Evolutionary conservation across 2,113 vertebrate genomes (phyloP), one percentile per base, ranked within the genome.

Genomic region (Semicossyphus pulcher): DNA sequence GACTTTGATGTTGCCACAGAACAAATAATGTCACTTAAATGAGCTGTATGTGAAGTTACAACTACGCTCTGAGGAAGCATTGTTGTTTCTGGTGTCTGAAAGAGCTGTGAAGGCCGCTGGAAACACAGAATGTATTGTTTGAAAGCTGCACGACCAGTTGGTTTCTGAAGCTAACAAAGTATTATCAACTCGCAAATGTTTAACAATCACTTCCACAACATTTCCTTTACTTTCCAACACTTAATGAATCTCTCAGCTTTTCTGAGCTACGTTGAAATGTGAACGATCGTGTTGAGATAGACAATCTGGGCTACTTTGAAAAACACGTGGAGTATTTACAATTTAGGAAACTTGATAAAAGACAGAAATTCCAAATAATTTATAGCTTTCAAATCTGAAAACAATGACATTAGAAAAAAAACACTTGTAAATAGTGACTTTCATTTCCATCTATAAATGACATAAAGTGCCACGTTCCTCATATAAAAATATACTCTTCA

Each of bases 401-500:
- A 89, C 72, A 83, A 68, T 44, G 70, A 88, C 81, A 81, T 85
- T 57, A 87, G 80, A 72, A 86, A 88, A 87, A 72, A 86, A 88
- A 87, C 84, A 83, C 62, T 79, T 64, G 72, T 85, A 82, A 91
- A 86, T 84, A 88, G 72, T 70, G 80, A 89, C 87, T 89, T 75
- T 84, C 66, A 73, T 84, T 76, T 79, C 67, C 82, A 84, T 81
- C 84, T 90, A 86, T 90, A 91, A 91, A 93, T 93, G 90, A 93
- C 89, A 88, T 93, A 93, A 94, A 94, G 92, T 93, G 91, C 92
- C 91, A 93, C 71, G 72, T 91, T 90, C 85, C 87, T 88, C 85
- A 92, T 94, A 93, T 88, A 94, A 94, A 94, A 94, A 94, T 92
- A 93, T 91, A 93, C 84, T 92, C 92, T 93, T 88, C 84, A 87